Percentiles rank a stretch among this genome's conserved stretches.
Conservation (phyloP, 1,140 invertebrate species). For the Andricus grossulariae region DNA sequence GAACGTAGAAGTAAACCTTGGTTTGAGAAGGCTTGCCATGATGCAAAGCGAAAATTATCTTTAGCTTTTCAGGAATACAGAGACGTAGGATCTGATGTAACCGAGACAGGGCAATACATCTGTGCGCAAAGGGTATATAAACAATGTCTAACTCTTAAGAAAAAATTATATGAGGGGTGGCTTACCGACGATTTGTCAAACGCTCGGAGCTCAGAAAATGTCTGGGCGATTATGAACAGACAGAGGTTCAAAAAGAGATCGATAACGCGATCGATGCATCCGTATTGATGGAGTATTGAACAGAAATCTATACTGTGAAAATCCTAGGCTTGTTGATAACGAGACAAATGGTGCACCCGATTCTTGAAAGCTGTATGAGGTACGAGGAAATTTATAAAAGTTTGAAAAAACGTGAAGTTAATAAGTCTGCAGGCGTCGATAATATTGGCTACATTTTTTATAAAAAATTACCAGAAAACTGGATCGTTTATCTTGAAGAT, state of each 20-base stretch:
- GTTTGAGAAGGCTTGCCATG: neutral
- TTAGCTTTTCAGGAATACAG: neutral
- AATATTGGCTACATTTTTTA: neutral
- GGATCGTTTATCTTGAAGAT: neutral
- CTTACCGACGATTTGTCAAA: neutral
- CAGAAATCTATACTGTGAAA: neutral
- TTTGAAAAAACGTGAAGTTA: neutral
- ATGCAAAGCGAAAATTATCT: neutral
- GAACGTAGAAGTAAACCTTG: slow-evolving; percentile 9
- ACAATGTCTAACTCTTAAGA: neutral
- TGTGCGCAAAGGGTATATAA: too few relatives aligned
- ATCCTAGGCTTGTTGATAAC: neutral
- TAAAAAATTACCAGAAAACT: neutral
- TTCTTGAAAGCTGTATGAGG: neutral
- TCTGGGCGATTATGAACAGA: too few relatives aligned
- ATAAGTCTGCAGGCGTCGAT: neutral
- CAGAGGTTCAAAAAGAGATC: too few relatives aligned
- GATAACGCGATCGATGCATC: too few relatives aligned
- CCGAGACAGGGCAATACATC: neutral
- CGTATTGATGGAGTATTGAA: neutral
- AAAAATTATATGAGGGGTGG: neutral
- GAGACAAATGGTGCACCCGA: neutral
- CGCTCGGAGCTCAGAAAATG: too few relatives aligned
- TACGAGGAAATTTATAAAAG: neutral
- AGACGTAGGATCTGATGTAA: neutral